Conservation (phyloP, 1,140 invertebrate species). For the Sycophila sp. region DNA sequence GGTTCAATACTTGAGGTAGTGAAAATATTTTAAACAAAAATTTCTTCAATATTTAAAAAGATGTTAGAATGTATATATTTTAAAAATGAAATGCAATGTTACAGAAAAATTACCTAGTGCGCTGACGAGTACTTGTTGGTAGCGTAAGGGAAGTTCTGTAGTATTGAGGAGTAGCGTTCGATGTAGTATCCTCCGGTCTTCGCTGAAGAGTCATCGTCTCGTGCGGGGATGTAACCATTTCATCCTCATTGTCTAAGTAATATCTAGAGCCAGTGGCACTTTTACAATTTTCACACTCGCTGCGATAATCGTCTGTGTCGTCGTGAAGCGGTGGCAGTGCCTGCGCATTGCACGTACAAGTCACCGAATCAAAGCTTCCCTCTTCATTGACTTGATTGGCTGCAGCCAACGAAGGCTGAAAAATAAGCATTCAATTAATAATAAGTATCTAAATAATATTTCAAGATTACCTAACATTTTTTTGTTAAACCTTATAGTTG, state of each 20-base stretch:
- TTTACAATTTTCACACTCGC: constrained; percentile 86
- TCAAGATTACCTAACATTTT: too few species aligned
- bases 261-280: constrained; percentile 75
- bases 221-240: constrained; percentile 67
- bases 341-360: constrained; percentile 63
- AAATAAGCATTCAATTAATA: constrained; percentile 13
- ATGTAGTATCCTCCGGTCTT: constrained; percentile 66
- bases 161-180: constrained; percentile 65
- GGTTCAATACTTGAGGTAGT: too few species aligned
- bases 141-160: constrained; percentile 76
- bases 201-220: constrained; percentile 79
- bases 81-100: constrained; percentile 8
- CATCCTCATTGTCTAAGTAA: constrained; percentile 72
- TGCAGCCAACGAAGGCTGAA: constrained; percentile 55
- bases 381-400: constrained; percentile 61
- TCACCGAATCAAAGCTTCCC: constrained; percentile 63
- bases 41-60: too few species aligned
- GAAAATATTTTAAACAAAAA: too few species aligned
- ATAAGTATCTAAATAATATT: too few species aligned
- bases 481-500: constrained; percentile 41
- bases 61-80: too few species aligned
- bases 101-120: constrained; percentile 65
- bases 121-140: constrained; percentile 73
- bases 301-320: constrained; percentile 78
- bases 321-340: constrained; percentile 65